These are phyloP conservation scores for Azemiops feae DNA, from an alignment of 2,113 vertebrate species.

Conservation along the genomic window DNA sequence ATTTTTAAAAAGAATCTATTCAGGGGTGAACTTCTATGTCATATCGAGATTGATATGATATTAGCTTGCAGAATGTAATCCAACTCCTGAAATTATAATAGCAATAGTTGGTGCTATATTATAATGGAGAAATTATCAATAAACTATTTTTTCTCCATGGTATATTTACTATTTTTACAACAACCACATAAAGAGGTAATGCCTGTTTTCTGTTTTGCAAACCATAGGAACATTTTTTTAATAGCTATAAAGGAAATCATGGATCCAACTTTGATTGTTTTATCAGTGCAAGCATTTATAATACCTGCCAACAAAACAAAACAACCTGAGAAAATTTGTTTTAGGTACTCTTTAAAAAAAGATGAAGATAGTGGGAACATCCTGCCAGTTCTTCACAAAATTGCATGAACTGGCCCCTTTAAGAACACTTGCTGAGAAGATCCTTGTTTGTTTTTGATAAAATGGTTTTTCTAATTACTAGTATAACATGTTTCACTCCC, in stretches of 20 bases:
- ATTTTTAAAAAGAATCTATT: not conserved
- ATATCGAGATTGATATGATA: not conserved
- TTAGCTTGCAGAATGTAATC: not conserved
- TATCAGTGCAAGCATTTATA: not conserved
- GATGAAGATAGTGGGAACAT: not conserved
- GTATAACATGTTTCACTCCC: not conserved
- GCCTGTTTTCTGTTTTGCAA: rapidly evolving
- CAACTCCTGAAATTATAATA: rapidly evolving
- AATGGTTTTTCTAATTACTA: not conserved
- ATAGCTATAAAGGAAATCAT: not conserved
- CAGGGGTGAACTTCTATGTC: not conserved
- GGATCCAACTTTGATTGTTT: not conserved
- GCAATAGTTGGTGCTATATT: not conserved
- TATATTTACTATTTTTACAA: not conserved
- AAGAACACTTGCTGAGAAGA: not conserved
- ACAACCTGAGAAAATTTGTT: not conserved
- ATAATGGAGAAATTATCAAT: not conserved
- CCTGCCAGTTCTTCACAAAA: not conserved
- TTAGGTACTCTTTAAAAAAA: not conserved
- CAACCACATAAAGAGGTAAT: rapidly evolving
- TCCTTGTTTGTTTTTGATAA: not conserved
- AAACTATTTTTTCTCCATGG: not conserved
- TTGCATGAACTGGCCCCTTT: not conserved
- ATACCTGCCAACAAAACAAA: not conserved
- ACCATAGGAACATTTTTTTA: not conserved